Percentiles rank a stretch among this genome's conserved stretches.
These are phyloP conservation scores for Elymnias hypermnestra DNA, from an alignment of 1,140 invertebrate species.

Conservation along the genomic window DNA sequence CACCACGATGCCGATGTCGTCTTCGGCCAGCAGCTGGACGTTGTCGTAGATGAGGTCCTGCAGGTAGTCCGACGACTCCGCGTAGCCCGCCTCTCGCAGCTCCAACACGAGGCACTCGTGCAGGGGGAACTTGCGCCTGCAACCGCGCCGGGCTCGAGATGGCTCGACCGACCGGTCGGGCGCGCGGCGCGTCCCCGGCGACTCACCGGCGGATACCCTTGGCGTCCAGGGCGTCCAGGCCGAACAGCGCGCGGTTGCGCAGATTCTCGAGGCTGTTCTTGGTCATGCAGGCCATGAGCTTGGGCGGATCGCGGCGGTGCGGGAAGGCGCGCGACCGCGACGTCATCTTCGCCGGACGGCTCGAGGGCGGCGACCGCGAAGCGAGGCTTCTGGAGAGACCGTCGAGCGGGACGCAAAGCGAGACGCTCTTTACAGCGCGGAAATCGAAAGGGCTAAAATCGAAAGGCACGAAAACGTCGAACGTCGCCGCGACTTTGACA, in stretches of 20 bases:
- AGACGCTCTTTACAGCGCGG: too few species aligned
- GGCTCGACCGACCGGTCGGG: too few species aligned
- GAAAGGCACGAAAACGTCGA: too few species aligned
- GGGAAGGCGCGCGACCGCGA: background rate
- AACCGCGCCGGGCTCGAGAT: too few species aligned
- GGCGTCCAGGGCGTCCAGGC: constrained; percentile 47
- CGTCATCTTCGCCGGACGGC: background rate
- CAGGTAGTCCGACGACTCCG: constrained; percentile 67
- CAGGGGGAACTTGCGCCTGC: constrained; percentile 68
- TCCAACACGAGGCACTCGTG: constrained; percentile 75
- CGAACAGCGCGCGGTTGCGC: constrained; percentile 51
- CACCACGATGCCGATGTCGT: constrained; percentile 66
- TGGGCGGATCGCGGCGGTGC: constrained; percentile 37
- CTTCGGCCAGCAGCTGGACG: constrained; percentile 55
- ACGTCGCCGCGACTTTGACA: too few species aligned
- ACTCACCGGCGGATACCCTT: constrained; percentile 56
- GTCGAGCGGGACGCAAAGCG: background rate
- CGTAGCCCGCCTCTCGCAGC: constrained; percentile 68
- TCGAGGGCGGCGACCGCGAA: too few species aligned
- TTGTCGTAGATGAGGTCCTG: constrained; percentile 75
- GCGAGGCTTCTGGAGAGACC: background rate
- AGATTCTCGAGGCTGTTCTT: constrained; percentile 60
- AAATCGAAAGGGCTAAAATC: too few species aligned
- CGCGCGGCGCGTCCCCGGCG: too few species aligned
- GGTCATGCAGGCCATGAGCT: constrained; percentile 64